phyloP scores from a whole-genome alignment of 2,113 vertebrate species.

The Elephantulus edwardii region DNA sequence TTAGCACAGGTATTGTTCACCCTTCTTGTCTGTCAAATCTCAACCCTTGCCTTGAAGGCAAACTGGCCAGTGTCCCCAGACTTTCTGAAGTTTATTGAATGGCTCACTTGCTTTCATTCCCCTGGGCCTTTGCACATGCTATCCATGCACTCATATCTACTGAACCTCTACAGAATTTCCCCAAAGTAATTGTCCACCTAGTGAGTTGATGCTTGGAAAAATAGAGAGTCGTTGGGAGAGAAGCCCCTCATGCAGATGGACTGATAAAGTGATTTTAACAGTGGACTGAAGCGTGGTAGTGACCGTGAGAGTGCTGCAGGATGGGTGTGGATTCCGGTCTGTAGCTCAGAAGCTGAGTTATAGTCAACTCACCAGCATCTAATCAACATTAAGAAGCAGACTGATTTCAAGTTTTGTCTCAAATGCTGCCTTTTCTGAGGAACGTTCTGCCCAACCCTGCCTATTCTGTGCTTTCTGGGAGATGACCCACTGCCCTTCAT shows the following conservation, averaged over 20 bases:
- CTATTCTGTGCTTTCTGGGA: background rate
- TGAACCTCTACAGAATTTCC: background rate
- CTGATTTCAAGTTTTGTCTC: background rate
- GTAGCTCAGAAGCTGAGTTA: too few relatives aligned
- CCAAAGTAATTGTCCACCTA: accelerated
- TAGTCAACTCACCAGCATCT: too few relatives aligned
- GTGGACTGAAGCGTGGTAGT: too few relatives aligned
- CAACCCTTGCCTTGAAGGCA: background rate
- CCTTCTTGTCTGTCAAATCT: background rate
- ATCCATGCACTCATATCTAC: accelerated
- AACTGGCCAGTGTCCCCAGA: accelerated
- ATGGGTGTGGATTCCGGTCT: too few relatives aligned
- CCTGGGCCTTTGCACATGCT: accelerated
- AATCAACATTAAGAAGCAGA: too few relatives aligned
- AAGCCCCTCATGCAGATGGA: too few relatives aligned
- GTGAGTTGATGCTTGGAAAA: too few relatives aligned
- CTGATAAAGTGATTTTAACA: too few relatives aligned
- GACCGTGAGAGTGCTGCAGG: too few relatives aligned
- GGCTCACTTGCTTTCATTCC: accelerated
- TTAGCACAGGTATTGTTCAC: background rate
- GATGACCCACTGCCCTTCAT: accelerated
- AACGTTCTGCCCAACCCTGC: background rate
- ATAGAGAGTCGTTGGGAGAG: too few relatives aligned
- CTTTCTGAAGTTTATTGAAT: background rate
- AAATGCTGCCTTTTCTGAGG: background rate